Conservation (phyloP, 2,113 vertebrate species). For the Periophthalmus modestus region DNA sequence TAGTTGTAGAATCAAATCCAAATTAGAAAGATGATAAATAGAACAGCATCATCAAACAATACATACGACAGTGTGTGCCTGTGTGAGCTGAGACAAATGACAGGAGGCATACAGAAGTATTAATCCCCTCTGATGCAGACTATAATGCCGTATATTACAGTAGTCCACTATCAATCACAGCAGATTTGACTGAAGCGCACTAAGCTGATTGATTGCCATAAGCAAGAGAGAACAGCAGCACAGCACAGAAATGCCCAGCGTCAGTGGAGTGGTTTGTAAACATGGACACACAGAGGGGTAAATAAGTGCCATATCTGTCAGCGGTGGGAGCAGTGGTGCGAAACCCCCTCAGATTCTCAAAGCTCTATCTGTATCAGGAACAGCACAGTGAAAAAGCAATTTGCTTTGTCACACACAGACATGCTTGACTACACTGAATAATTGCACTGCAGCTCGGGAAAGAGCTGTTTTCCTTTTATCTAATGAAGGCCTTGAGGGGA, state of each 20-base stretch:
- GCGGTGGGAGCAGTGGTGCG: constrained; percentile 59
- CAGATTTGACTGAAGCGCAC: constrained; percentile 18
- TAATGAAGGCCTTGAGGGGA: constrained; percentile 74
- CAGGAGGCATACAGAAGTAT: constrained; percentile 12
- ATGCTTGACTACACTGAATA: constrained; percentile 80
- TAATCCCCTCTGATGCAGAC: constrained; percentile 19
- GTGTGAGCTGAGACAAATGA: constrained; percentile 20
- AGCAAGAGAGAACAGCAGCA: constrained; percentile 13
- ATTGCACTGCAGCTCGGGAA: constrained; percentile 76
- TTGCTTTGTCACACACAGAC: constrained; percentile 81
- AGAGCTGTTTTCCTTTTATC: constrained; percentile 76
- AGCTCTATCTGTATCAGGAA: constrained; percentile 76
- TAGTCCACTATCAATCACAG: constrained; percentile 34
- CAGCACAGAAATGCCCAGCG: constrained; percentile 31
- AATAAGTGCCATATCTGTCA: constrained; percentile 70
- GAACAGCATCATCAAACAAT: background rate
- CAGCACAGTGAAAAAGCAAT: constrained; percentile 77
- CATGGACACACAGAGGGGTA: constrained; percentile 56
- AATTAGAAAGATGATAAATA: background rate
- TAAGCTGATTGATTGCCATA: constrained; percentile 38
- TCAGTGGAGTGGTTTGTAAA: constrained; percentile 55
- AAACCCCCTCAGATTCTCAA: constrained; percentile 70
- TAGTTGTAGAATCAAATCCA: background rate
- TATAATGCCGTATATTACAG: constrained; percentile 14
- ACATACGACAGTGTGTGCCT: constrained; percentile 2